Conservation (phyloP, 1,140 invertebrate genomes). For the Achatina immaculata region DNA sequence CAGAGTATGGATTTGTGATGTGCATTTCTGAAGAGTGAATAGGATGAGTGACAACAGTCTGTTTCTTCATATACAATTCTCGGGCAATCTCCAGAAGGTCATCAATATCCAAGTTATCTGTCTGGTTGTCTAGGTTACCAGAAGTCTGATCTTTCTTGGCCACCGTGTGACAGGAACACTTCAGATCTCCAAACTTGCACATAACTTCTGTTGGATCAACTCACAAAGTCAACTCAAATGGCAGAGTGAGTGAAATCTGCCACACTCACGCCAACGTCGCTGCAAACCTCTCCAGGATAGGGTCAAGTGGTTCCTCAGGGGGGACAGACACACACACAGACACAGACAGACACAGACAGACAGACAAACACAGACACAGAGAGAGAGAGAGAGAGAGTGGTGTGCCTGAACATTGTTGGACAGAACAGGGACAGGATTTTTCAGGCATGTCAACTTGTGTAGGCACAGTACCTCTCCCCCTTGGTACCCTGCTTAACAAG, state of each 20-base stretch:
- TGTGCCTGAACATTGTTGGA: too few relatives aligned
- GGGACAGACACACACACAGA: too few relatives aligned
- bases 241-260: conserved; percentile 79
- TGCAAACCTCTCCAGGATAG: conserved; percentile 78
- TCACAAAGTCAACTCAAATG: conserved; percentile 82
- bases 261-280: conserved; percentile 78
- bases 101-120: conserved; percentile 56
- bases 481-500: too few relatives aligned
- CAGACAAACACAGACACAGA: too few relatives aligned
- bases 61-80: conserved; percentile 36
- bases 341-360: too few relatives aligned
- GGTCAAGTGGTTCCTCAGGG: conserved; percentile 78
- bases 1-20: conserved; percentile 25
- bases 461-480: too few relatives aligned
- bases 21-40: conserved; percentile 36
- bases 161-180: conserved; percentile 78
- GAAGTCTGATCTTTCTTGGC: conserved; percentile 75
- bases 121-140: conserved; percentile 71
- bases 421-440: too few relatives aligned
- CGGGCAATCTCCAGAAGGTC: conserved; percentile 46
- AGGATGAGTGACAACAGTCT: conserved; percentile 29
- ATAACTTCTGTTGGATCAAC: conserved; percentile 84
- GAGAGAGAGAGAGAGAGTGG: too few relatives aligned
- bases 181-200: conserved; percentile 79
- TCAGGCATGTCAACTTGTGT: too few relatives aligned